Base-by-base conservation (phyloP, 2,888 invertebrate genomes). In the Aphidoletes aphidimyza region DNA sequence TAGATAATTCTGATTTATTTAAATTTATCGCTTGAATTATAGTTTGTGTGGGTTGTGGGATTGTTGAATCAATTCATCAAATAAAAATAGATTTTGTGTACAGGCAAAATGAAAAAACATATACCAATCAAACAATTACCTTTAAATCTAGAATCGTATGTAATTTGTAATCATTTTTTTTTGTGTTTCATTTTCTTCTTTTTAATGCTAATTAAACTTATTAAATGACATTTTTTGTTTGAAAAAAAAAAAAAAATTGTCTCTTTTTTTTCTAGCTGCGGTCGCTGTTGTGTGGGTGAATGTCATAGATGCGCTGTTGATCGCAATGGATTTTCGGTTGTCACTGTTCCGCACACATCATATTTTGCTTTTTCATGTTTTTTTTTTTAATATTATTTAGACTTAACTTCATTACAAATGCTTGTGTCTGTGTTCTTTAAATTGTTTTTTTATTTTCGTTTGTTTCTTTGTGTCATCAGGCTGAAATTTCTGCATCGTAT, bases 1-100 rank as follows among this genome's bases (percentile, higher is more conserved):
- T 69, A 69, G 69, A 69, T 69, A 69, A 69, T 69, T 69, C 69
- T 34, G 69, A 69, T 69, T 69, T 54, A 54, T 54, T 69, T 69
- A 30, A 11, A 54, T 26, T 69, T 30, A 69, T 69, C 69, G 17
- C 30, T 69, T 69, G 69, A 69, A 69, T 69, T 69, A 69, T 69
- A 30, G 47, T 54, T 22, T 69, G 30, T 69, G 30, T 26, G 26
- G n/a, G 47, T 47, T 47, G 47, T 14, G 9, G 47, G 9, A 17
- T 11, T 19, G 9, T 11, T 47, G 47, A 47, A 17, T 5, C 22
- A 54, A 69, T 69, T 9, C 69, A 69, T 69, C 17, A 30, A 69
- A 30, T 19, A 19, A 19, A 47, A 39, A 39, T 39, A 8, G 6
- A 2, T 47, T 26, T 69, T 14, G 30, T 69, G 69, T 30, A 69